Conservation (phyloP, 1,140 invertebrate genomes). For the Platyscapa corneri region DNA sequence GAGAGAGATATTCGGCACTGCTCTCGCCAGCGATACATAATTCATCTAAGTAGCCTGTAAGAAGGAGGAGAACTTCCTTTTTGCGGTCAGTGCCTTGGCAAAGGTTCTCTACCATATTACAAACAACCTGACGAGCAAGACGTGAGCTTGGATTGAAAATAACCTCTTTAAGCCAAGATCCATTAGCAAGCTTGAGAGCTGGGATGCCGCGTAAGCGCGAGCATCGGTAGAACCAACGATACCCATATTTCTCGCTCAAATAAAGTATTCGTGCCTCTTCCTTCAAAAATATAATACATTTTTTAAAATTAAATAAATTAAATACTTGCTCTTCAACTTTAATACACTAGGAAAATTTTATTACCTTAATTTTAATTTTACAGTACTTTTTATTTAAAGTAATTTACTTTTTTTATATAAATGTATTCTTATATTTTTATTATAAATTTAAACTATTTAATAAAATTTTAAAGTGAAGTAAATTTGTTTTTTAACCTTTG, state of each 20-base stretch:
- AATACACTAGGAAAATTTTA: too few relatives aligned
- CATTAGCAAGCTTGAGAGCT: slow-evolving; percentile 76
- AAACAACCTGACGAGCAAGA: slow-evolving; percentile 90
- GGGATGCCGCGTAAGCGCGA: slow-evolving; percentile 67
- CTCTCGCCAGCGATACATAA: slow-evolving; percentile 90
- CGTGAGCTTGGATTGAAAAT: slow-evolving; percentile 94
- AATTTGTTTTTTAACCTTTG: too few relatives aligned
- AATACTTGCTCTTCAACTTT: too few relatives aligned
- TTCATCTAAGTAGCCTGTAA: slow-evolving; percentile 92
- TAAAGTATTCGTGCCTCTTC: slow-evolving; percentile 77
- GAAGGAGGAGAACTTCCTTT: slow-evolving; percentile 86
- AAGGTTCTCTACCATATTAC: slow-evolving; percentile 89
- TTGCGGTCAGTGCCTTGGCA: slow-evolving; percentile 83
- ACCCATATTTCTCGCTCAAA: slow-evolving; percentile 86
- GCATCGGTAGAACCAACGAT: slow-evolving; percentile 76
- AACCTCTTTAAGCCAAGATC: slow-evolving; percentile 90
- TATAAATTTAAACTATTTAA: slow-evolving; percentile 9
- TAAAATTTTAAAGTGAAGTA: not conserved
- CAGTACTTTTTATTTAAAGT: too few relatives aligned
- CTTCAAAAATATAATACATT: slow-evolving; percentile 48
- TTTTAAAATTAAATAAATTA: too few relatives aligned
- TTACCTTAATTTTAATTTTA: too few relatives aligned
- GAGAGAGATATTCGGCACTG: slow-evolving; percentile 90
- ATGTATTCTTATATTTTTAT: not conserved
- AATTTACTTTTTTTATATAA: too few relatives aligned